A percentile compares a stretch with the other conserved stretches of the same genome.
These are phyloP conservation scores for Drosophila lacicola DNA, from an alignment of 2,888 invertebrate species.

Conservation along the genomic window DNA sequence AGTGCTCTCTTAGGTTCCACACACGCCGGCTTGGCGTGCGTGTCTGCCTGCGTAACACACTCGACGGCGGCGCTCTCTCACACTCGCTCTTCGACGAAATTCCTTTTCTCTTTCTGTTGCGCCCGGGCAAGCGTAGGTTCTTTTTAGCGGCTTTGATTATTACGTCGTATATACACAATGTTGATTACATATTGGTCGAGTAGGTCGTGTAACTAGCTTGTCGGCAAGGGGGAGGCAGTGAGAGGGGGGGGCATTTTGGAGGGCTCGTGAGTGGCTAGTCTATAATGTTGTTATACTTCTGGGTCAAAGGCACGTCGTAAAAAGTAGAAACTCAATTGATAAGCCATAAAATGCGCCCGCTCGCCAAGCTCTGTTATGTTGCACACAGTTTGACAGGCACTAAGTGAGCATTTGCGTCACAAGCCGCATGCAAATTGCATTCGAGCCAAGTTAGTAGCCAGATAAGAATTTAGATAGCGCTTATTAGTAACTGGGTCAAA, in stretches of 20 bases:
- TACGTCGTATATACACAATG: slow-evolving; percentile 69
- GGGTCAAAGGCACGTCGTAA: slow-evolving; percentile 54
- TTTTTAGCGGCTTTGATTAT: slow-evolving; percentile 55
- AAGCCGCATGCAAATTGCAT: slow-evolving; percentile 62
- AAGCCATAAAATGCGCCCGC: slow-evolving; percentile 37
- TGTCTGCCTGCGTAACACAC: slow-evolving; percentile 37
- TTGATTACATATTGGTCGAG: slow-evolving; percentile 68
- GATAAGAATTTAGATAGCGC: slow-evolving; percentile 19
- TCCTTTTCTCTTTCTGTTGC: slow-evolving; percentile 8
- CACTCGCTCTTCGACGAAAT: neutral
- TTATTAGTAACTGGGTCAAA: slow-evolving; percentile 38
- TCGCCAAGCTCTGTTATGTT: neutral
- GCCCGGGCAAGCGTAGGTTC: slow-evolving; percentile 57
- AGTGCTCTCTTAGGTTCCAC: slow-evolving; percentile 56
- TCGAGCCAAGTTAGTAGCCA: slow-evolving; percentile 11
- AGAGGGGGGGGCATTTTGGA: neutral
- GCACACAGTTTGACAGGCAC: slow-evolving; percentile 51
- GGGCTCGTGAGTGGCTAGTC: slow-evolving; percentile 15
- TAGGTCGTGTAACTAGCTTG: slow-evolving; percentile 62
- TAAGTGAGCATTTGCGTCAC: slow-evolving; percentile 62
- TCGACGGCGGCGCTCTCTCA: slow-evolving; percentile 14
- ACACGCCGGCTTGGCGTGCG: slow-evolving; percentile 55
- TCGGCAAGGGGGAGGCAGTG: neutral
- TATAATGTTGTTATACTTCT: slow-evolving; percentile 41
- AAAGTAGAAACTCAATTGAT: slow-evolving; percentile 41